Evolutionary conservation across 2,113 vertebrate genomes (phyloP).

Genomic region (Brachypodius melanocephalos): DNA sequence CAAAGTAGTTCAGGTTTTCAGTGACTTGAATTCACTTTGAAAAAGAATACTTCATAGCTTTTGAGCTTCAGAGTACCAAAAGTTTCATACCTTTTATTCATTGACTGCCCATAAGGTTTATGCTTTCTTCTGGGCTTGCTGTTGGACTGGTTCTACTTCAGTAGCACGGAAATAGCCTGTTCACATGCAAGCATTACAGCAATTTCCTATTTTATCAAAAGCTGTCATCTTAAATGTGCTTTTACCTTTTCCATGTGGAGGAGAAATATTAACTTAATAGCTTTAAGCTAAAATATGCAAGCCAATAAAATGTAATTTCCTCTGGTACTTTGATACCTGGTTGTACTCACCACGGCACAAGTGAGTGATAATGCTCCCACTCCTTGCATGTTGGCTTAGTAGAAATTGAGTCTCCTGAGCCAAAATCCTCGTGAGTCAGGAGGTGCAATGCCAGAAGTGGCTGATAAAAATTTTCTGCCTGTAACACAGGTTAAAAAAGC

Average conservation of each 20-base stretch:
- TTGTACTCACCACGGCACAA: background rate
- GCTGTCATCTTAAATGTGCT: background rate
- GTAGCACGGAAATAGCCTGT: background rate
- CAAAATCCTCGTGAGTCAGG: background rate
- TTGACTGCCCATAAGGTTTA: background rate
- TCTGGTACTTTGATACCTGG: background rate
- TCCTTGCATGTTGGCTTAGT: background rate
- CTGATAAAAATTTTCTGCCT: background rate
- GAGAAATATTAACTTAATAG: background rate
- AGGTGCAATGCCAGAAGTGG: background rate
- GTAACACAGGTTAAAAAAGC: background rate
- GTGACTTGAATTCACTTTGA: background rate
- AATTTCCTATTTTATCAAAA: background rate
- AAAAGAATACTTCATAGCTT: background rate
- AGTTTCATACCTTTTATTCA: background rate
- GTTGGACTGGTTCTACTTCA: background rate
- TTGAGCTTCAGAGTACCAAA: background rate
- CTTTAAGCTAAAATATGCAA: background rate
- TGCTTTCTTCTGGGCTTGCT: background rate
- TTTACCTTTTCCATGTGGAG: background rate
- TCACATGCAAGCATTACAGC: background rate
- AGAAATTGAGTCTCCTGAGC: background rate
- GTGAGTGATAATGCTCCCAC: background rate
- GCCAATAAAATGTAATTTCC: background rate
- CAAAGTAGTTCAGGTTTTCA: background rate